Conservation (phyloP, 2,888 invertebrate genomes). For the Netelia virgata region DNA sequence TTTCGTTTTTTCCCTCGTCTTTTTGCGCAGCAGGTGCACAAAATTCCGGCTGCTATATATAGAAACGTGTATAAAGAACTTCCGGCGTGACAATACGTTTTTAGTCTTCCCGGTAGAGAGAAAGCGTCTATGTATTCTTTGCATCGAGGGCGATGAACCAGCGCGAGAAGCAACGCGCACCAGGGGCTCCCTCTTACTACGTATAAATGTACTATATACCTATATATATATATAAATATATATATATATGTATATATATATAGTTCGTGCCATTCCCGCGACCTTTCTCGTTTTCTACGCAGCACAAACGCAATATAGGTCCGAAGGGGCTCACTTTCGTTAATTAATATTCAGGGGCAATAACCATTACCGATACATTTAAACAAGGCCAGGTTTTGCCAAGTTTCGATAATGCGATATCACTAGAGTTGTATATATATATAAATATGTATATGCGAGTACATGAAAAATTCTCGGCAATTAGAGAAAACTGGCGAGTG, state of each 20-base stretch:
- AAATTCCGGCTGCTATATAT: slow-evolving; percentile 26
- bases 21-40: slow-evolving; percentile 52
- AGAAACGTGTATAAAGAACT: neutral
- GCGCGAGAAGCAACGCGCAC: slow-evolving; percentile 44
- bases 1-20: neutral
- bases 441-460: neutral
- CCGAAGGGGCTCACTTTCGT: slow-evolving; percentile 67
- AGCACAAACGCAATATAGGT: slow-evolving; percentile 35
- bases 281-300: slow-evolving; percentile 51
- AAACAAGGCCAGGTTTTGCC: slow-evolving; percentile 69
- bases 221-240: neutral
- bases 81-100: slow-evolving; percentile 42
- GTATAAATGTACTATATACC: slow-evolving; percentile 60
- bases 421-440: slow-evolving; percentile 57
- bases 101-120: slow-evolving; percentile 20
- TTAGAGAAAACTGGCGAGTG: slow-evolving; percentile 73
- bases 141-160: slow-evolving; percentile 47
- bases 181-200: slow-evolving; percentile 35
- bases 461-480: slow-evolving; percentile 78
- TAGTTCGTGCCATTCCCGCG: slow-evolving; percentile 30
- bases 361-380: slow-evolving; percentile 76
- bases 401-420: slow-evolving; percentile 75
- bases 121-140: slow-evolving; percentile 22
- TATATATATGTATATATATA: slow-evolving; percentile 9
- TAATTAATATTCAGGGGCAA: slow-evolving; percentile 77